Conservation (phyloP, 2,888 invertebrate species). For the Philereme transversata region DNA sequence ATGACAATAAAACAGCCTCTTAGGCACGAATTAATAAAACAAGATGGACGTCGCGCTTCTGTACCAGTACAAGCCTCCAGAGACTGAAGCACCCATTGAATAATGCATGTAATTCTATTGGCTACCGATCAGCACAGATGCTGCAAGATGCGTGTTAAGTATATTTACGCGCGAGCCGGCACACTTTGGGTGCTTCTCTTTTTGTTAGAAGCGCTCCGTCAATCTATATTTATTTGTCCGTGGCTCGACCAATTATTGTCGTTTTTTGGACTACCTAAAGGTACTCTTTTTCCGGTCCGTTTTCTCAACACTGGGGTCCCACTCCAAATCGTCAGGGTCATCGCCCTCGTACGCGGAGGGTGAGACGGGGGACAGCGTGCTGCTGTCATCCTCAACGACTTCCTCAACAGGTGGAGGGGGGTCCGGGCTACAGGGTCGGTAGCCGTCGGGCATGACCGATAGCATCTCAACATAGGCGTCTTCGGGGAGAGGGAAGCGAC, state of each 20-base stretch:
- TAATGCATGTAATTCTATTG: too few relatives aligned
- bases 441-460: constrained; percentile 87
- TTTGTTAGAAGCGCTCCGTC: too few relatives aligned
- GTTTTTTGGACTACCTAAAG: constrained; percentile 53
- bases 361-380: constrained; percentile 51
- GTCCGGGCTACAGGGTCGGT: constrained; percentile 53
- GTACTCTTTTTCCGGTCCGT: constrained; percentile 57
- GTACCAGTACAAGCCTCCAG: too few relatives aligned
- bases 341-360: constrained; percentile 85
- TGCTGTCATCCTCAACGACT: constrained; percentile 34
- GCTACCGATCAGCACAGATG: too few relatives aligned
- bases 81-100: too few relatives aligned
- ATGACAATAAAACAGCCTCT: too few relatives aligned
- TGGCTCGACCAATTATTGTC: constrained; percentile 9
- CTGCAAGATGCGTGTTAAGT: too few relatives aligned
- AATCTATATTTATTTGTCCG: too few relatives aligned
- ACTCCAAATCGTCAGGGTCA: constrained; percentile 94
- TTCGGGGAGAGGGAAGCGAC: constrained; percentile 89
- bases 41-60: too few relatives aligned
- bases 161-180: too few relatives aligned
- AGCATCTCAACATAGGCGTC: constrained; percentile 88
- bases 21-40: too few relatives aligned
- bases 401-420: constrained; percentile 53
- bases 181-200: too few relatives aligned
- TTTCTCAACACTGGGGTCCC: constrained; percentile 84